Conservation (phyloP, 1,140 invertebrate species). For the Panagrolaimus sp. region DNA sequence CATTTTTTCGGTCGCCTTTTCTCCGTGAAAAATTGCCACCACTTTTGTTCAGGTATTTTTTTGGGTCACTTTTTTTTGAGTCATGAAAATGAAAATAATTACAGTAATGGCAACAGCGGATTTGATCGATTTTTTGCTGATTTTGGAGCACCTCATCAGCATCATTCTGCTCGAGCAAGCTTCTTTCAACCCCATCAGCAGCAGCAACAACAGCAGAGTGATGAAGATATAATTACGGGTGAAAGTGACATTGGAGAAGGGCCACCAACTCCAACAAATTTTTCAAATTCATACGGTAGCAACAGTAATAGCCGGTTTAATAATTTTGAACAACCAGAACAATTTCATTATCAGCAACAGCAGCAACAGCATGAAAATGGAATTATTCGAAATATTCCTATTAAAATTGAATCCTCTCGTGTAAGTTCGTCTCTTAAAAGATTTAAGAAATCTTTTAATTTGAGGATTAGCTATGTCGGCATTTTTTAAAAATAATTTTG, state of each 20-base stretch:
- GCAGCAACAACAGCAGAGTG: background rate
- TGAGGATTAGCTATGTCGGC: too few species aligned
- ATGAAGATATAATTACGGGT: background rate
- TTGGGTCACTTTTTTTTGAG: background rate
- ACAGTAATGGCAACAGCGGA: constrained; percentile 7
- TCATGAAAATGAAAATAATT: background rate
- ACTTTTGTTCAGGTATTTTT: constrained; percentile 21
- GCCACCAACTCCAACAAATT: background rate
- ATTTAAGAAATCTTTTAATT: too few species aligned
- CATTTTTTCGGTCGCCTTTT: constrained; percentile 28
- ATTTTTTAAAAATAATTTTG: too few species aligned
- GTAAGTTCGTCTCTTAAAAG: too few species aligned
- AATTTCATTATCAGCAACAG: background rate
- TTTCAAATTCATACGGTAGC: background rate
- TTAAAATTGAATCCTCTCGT: background rate
- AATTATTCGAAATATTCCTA: background rate
- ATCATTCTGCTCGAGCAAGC: background rate
- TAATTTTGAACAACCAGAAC: background rate
- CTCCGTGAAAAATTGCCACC: constrained; percentile 24
- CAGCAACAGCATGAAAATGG: background rate
- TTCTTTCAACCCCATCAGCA: background rate
- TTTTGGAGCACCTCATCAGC: background rate
- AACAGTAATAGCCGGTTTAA: background rate
- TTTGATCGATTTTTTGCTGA: constrained; percentile 7
- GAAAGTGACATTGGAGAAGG: background rate